Evolutionary conservation across 1,140 invertebrate species (phyloP), one percentile per base, ranked within the genome.

Genomic region (Papilio polytes): DNA sequence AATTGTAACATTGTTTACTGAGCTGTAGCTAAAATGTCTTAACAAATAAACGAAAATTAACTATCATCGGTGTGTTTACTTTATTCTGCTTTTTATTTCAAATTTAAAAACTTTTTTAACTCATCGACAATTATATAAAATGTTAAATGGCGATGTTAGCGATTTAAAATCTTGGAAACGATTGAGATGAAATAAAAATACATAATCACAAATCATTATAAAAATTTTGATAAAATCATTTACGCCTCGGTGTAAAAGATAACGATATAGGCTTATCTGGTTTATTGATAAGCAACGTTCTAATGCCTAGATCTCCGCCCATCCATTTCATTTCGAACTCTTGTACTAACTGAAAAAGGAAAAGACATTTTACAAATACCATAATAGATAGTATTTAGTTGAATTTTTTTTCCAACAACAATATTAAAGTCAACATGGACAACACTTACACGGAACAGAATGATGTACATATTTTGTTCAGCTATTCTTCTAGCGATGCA

Each of bases 401-500:
- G 12, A 51, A 48, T 13, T 13, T 13, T n/a, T 31, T 66, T 31
- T 31, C 12, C 26, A 12, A 31, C 12, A 31, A 15, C 13, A 12
- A 15, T 7, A 70, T 31, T 18, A 73, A 76, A 36, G 26, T 70
- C 12, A 80, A 81, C 63, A 74, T 77, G 63, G 46, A 81, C n/a
- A n/a, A n/a, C n/a, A n/a, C 46, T 94, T 96, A 98, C 98, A 91
- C 97, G 96, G 51, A 98, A 93, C 9, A 98, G 86, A n/a, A 98
- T 95, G 20, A 98, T 96, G 83, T 97, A 96, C 87, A 99, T 97
- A 92, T 98, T 98, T 92, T 99, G 98, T 88, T 99, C 98, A 9
- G 98, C 98, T 72, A 99, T 95, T 89, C 98, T 95, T 88, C 98
- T 95, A 2, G 98, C 98, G 73, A 99, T 98, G 85, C 98, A 99